A percentile compares a stretch with the other conserved stretches of the same genome.
Evolutionary conservation across 2,113 vertebrate genomes (phyloP).

Genomic region (Erythrocercus mccallii): DNA sequence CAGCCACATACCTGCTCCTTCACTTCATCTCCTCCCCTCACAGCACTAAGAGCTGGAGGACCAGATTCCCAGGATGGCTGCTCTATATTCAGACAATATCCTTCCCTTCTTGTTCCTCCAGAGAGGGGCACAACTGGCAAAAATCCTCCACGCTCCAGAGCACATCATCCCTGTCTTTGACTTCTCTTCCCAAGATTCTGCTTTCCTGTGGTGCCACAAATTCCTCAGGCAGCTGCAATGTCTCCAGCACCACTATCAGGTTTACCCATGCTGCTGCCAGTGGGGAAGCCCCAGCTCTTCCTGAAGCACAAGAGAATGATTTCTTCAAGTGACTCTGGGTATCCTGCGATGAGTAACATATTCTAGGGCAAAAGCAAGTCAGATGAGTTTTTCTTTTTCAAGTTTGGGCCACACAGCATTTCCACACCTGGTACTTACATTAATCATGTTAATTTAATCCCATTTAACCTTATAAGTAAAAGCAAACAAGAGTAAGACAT

Average conservation of each 20-base stretch:
- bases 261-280: background rate
- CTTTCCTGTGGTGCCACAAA: background rate
- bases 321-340: background rate
- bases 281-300: background rate
- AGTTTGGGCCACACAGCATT: background rate
- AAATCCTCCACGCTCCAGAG: background rate
- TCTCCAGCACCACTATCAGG: background rate
- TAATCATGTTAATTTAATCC: background rate
- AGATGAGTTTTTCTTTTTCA: background rate
- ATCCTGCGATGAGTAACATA: background rate
- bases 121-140: background rate
- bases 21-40: background rate
- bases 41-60: background rate
- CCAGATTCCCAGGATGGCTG: background rate
- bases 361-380: background rate
- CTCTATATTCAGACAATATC: background rate
- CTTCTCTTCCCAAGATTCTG: background rate
- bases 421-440: background rate
- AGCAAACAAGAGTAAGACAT: background rate
- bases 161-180: background rate
- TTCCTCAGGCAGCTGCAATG: background rate
- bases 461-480: conserved; percentile 7
- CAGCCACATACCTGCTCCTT: background rate
- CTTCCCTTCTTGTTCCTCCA: background rate
- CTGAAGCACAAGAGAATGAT: background rate